Evolutionary conservation across 92 coral and sea anemone genomes (phyloP).

Genomic region (Muricea muricata): DNA sequence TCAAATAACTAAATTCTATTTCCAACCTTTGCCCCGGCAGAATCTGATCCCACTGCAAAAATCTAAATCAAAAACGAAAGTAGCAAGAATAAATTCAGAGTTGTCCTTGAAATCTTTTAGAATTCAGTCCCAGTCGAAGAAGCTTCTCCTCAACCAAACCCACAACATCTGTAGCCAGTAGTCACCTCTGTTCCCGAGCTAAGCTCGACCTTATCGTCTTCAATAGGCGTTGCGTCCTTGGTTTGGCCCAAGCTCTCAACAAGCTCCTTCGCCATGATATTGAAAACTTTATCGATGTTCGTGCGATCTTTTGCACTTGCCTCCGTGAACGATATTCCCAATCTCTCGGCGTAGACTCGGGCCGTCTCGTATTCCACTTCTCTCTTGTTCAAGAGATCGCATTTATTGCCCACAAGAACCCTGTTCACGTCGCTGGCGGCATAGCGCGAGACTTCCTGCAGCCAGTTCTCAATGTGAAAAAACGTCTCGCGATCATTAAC

Average conservation of each 20-base stretch:
- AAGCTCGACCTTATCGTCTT: slow-evolving; percentile 27
- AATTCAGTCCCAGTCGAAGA: not conserved
- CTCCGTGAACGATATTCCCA: slow-evolving; percentile 86
- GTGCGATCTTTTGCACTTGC: slow-evolving; percentile 98
- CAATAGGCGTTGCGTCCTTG: not conserved
- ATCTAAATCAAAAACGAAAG: not conserved
- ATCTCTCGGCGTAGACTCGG: slow-evolving; percentile 79
- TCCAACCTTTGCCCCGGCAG: not conserved
- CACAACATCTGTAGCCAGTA: slow-evolving; percentile 17
- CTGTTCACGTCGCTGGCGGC: slow-evolving; percentile 89
- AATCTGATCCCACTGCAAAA: not conserved
- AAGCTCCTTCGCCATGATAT: slow-evolving; percentile 91
- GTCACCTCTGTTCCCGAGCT: slow-evolving; percentile 13
- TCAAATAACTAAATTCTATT: not conserved
- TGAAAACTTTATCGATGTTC: slow-evolving; percentile 86
- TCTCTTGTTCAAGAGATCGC: slow-evolving; percentile 81
- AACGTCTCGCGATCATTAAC: slow-evolving; percentile 89
- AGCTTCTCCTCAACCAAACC: slow-evolving; percentile 22
- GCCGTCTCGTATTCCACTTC: slow-evolving; percentile 86
- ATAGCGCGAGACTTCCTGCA: slow-evolving; percentile 83
- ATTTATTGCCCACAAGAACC: slow-evolving; percentile 92
- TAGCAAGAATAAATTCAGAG: not conserved
- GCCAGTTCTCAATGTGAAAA: slow-evolving; percentile 84
- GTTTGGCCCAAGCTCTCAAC: slow-evolving; percentile 77
- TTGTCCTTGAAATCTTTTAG: not conserved